Conservation (phyloP, 1,140 invertebrate species). For the Drosophila oshimai region DNA sequence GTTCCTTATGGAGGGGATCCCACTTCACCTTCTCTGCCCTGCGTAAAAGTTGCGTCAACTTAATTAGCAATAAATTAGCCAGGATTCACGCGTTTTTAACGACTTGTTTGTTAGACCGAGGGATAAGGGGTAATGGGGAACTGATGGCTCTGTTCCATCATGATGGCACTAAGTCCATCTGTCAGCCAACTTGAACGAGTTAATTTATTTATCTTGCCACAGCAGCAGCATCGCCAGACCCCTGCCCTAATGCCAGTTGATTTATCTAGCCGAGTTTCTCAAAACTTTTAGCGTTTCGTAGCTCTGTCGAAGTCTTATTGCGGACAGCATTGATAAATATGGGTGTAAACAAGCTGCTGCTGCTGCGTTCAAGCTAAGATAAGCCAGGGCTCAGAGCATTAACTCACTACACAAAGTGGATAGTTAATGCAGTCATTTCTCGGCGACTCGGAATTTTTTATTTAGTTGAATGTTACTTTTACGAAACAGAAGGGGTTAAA, state of each 20-base stretch:
- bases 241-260: conserved; percentile 35
- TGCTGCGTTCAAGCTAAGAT: conserved; percentile 3
- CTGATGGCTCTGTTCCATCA: conserved; percentile 11
- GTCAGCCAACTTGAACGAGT: conserved; percentile 52
- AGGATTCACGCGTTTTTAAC: conserved; percentile 57
- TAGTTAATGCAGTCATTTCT: conserved; percentile 25
- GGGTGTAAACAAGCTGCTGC: conserved; percentile 34
- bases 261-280: conserved; percentile 47
- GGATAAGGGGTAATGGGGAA: background rate
- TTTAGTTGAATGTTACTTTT: background rate
- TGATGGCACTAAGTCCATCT: conserved; percentile 44
- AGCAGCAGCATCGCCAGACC: conserved; percentile 1
- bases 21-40: background rate
- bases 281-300: conserved; percentile 22
- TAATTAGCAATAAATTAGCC: conserved; percentile 69
- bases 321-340: conserved; percentile 42
- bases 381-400: conserved; percentile 12
- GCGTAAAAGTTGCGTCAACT: conserved; percentile 46
- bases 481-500: too few relatives aligned
- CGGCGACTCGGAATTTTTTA: background rate
- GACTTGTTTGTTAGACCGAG: conserved; percentile 45
- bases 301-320: conserved; percentile 12
- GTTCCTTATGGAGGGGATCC: background rate
- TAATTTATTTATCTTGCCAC: conserved; percentile 53
- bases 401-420: conserved; percentile 4